Evolutionary conservation across 2,888 invertebrate species (phyloP).

Genomic region (Spisula solida): DNA sequence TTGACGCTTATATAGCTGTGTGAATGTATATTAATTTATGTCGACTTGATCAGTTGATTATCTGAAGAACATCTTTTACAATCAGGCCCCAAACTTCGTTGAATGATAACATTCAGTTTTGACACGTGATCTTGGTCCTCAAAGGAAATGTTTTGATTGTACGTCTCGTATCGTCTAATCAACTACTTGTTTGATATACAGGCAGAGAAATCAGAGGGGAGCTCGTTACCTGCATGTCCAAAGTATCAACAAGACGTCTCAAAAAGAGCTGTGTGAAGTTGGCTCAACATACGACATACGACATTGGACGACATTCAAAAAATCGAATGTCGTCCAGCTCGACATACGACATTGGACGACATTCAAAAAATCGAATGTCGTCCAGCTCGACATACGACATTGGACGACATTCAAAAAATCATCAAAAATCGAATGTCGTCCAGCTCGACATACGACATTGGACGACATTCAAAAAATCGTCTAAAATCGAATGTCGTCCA

Average conservation of each 20-base stretch:
- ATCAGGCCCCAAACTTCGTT: not conserved
- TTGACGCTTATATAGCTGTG: not conserved
- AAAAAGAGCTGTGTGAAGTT: too few species aligned
- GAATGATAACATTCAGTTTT: constrained; percentile 34
- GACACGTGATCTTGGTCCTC: constrained; percentile 26
- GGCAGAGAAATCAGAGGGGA: not conserved
- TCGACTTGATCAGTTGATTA: not conserved
- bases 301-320: too few species aligned
- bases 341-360: too few species aligned
- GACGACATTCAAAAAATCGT: too few species aligned
- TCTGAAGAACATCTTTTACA: not conserved
- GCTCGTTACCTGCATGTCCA: constrained; percentile 20
- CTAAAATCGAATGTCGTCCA: too few species aligned
- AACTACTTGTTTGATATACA: constrained; percentile 28
- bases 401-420: too few species aligned
- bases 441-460: too few species aligned
- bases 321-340: too few species aligned
- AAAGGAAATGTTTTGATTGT: constrained; percentile 21
- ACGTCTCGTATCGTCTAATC: constrained; percentile 16
- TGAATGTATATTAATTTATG: constrained; percentile 8
- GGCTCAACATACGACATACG: too few species aligned
- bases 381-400: too few species aligned
- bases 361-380: too few species aligned
- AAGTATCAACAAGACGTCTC: not conserved
- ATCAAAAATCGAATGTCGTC: too few species aligned